Evolutionary conservation across 35 echinoderm and acorn worm genomes (phyloP).

Genomic region (Apostichopus parvimensis): DNA sequence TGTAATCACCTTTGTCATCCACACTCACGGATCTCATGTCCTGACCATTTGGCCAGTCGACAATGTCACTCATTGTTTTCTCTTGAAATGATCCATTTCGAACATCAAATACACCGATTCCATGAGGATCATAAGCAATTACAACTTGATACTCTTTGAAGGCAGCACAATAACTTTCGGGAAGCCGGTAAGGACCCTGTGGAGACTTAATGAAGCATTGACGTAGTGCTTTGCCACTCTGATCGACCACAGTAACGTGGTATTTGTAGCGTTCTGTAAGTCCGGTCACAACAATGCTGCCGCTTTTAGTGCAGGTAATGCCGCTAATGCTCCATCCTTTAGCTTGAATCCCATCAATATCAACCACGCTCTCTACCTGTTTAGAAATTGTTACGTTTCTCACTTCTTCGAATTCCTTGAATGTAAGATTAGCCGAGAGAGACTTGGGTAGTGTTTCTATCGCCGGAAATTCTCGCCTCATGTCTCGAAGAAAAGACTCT

Average conservation of each 20-base stretch:
- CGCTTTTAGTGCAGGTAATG: neutral
- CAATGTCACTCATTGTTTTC: neutral
- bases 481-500: neutral
- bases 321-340: neutral
- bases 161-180: neutral
- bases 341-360: neutral
- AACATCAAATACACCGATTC: neutral
- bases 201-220: neutral
- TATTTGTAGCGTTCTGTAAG: neutral
- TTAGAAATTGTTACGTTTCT: neutral
- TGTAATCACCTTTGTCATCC: neutral
- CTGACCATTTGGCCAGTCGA: neutral
- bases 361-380: neutral
- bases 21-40: neutral
- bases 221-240: neutral
- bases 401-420: neutral
- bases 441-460: neutral
- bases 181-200: neutral
- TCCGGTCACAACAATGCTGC: slow-evolving; percentile 24
- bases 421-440: neutral
- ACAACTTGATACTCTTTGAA: neutral
- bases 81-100: neutral
- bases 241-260: slow-evolving; percentile 7
- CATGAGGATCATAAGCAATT: neutral
- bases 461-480: neutral